These are phyloP conservation scores for Dendrocincla tyrannina DNA, from an alignment of 2,797 vertebrate species.

Conservation along the genomic window DNA sequence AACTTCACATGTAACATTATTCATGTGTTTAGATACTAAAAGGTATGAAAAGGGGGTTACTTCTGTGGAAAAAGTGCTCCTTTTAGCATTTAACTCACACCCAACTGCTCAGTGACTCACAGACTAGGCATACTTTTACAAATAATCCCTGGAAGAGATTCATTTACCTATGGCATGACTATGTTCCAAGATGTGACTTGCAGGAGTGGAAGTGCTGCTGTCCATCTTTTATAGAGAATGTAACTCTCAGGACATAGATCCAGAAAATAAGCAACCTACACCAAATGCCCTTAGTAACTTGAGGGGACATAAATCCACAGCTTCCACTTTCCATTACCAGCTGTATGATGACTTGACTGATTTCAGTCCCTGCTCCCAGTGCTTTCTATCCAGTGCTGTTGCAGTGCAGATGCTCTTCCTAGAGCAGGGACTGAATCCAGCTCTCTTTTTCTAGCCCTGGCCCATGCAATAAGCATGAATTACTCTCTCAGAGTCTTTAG, in stretches of 20 bases:
- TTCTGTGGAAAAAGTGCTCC: neutral
- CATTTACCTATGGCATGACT: neutral
- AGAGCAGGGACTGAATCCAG: neutral
- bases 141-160: neutral
- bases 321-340: neutral
- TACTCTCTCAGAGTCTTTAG: neutral
- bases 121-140: neutral
- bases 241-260: neutral
- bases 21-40: neutral
- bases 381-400: neutral
- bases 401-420: neutral
- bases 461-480: neutral
- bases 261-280: neutral
- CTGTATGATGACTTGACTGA: neutral
- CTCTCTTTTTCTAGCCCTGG: neutral
- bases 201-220: neutral
- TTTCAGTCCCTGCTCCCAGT: neutral
- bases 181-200: neutral
- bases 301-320: neutral
- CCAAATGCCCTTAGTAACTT: neutral
- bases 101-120: neutral
- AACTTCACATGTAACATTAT: neutral
- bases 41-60: neutral
- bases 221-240: neutral
- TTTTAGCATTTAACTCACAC: neutral